phyloP scores from a whole-genome alignment of 2,888 invertebrate genomes.

The Pheosia gnoma region DNA sequence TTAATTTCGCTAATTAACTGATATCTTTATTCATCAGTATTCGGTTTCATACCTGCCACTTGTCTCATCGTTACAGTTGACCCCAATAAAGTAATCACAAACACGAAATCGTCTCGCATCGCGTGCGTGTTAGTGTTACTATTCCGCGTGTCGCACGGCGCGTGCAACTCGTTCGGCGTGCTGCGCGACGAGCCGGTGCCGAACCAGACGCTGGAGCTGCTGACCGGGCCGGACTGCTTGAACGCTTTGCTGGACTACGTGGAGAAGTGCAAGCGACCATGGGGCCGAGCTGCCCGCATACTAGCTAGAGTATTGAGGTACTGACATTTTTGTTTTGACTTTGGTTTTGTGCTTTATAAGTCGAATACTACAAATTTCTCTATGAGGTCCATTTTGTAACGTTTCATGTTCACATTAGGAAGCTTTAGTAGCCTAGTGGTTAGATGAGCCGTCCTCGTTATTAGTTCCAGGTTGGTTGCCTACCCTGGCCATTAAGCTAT shows the following conservation, averaged over 20 bases:
- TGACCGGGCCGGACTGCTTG: constrained; percentile 68
- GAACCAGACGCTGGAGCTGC: constrained; percentile 62
- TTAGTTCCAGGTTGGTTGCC: too few species aligned
- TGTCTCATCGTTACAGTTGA: constrained; percentile 46
- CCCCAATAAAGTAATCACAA: constrained; percentile 44
- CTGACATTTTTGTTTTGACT: not conserved
- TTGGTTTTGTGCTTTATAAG: too few species aligned
- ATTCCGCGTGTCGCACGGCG: constrained; percentile 71
- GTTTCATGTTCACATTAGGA: too few species aligned
- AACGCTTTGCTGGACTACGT: constrained; percentile 77
- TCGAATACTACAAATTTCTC: too few species aligned
- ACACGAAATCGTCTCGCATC: constrained; percentile 63
- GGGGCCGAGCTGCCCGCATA: constrained; percentile 78
- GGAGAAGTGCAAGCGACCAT: constrained; percentile 70
- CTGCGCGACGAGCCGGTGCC: constrained; percentile 58
- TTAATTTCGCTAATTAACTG: too few species aligned
- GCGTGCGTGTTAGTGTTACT: constrained; percentile 72
- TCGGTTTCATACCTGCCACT: too few species aligned
- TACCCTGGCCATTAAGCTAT: too few species aligned
- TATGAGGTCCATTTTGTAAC: too few species aligned
- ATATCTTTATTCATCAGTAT: too few species aligned
- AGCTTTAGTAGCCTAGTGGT: too few species aligned
- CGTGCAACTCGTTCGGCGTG: constrained; percentile 50
- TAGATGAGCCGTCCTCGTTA: too few species aligned
- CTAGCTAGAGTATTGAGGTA: constrained; percentile 82